Conservation (phyloP, 2,113 vertebrate species). For the Anser brachyrhynchus region DNA sequence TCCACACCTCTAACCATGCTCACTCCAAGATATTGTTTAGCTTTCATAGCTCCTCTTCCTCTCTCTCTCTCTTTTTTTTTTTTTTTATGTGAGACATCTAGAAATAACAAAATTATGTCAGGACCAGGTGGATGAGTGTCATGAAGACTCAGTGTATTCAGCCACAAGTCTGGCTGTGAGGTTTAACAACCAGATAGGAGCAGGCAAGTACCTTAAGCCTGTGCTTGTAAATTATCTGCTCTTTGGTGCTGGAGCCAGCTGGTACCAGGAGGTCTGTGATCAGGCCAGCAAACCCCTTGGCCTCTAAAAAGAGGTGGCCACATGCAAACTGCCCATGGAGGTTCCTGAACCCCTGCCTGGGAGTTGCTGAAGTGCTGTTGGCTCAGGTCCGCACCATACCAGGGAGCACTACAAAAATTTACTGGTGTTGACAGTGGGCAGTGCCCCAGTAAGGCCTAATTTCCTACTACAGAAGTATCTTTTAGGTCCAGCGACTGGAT, state of each 20-base stretch:
- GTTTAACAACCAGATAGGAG: not conserved
- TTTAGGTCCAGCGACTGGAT: not conserved
- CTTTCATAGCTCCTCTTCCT: not conserved
- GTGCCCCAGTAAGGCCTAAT: not conserved
- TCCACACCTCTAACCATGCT: accelerated
- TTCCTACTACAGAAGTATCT: accelerated
- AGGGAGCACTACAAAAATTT: accelerated
- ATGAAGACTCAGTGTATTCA: not conserved
- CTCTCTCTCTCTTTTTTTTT: not conserved
- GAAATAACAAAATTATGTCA: not conserved
- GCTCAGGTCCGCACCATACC: not conserved
- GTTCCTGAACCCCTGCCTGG: not conserved
- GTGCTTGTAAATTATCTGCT: not conserved
- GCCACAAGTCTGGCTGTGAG: not conserved
- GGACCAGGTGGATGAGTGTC: too few relatives aligned
- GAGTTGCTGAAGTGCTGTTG: accelerated
- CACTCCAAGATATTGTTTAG: not conserved
- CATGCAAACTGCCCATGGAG: not conserved
- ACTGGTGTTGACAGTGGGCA: accelerated
- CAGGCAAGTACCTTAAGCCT: not conserved
- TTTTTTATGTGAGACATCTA: too few relatives aligned
- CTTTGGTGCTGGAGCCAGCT: not conserved
- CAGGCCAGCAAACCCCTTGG: not conserved
- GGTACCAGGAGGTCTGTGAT: not conserved
- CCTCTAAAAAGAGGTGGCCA: not conserved